Evolutionary conservation across 2,797 vertebrate species (phyloP).

Genomic region (Sebastiscus albofasciatus): DNA sequence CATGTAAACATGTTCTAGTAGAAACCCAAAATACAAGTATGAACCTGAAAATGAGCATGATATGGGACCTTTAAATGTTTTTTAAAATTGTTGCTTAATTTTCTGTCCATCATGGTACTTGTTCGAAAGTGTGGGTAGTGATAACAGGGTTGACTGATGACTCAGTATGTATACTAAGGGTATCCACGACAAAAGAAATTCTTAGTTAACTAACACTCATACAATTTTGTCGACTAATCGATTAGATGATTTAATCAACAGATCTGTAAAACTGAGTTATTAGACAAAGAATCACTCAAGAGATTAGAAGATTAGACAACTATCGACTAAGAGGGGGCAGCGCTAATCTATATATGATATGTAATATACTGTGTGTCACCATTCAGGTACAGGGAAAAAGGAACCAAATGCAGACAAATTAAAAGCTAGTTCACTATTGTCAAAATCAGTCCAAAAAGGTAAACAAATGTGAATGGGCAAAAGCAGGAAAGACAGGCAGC

Average conservation of each 20-base stretch:
- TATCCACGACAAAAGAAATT: too few species aligned
- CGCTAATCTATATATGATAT: fast-evolving
- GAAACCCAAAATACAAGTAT: too few species aligned
- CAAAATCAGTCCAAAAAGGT: neutral
- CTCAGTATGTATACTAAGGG: neutral
- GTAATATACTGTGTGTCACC: neutral
- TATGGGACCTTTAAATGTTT: neutral
- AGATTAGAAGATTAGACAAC: too few species aligned
- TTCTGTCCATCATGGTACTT: too few species aligned
- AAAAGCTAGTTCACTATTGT: neutral
- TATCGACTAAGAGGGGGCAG: fast-evolving
- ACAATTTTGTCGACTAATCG: too few species aligned
- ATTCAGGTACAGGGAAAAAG: neutral
- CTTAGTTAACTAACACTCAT: too few species aligned
- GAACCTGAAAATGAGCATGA: too few species aligned
- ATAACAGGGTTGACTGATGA: neutral
- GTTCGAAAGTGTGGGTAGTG: neutral
- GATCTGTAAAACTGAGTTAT: too few species aligned
- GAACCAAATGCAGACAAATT: neutral
- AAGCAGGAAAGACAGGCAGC: neutral
- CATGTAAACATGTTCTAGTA: too few species aligned
- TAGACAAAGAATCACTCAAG: too few species aligned
- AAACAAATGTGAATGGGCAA: neutral
- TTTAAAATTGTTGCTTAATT: neutral
- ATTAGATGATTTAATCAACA: too few species aligned